A percentile compares a stretch with the other conserved stretches of the same genome.
These are phyloP conservation scores for Polypedilum vanderplanki DNA, from an alignment of 1,140 invertebrate genomes.

Conservation along the genomic window DNA sequence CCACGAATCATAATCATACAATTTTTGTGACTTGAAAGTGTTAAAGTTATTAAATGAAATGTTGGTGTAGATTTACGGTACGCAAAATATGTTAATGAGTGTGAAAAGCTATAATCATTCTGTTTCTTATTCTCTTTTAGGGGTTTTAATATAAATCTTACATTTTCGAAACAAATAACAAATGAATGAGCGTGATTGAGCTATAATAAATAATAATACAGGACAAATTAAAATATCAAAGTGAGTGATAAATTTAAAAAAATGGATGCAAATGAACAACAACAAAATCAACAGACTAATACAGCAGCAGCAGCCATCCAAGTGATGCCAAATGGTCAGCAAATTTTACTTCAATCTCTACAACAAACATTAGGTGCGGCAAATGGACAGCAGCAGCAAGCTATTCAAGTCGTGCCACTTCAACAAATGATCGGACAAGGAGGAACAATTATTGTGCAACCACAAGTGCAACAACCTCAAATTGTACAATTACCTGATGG, in stretches of 20 bases:
- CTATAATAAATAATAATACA: neutral
- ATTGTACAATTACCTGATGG: conserved; percentile 87
- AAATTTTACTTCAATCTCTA: conserved; percentile 44
- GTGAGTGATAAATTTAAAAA: neutral
- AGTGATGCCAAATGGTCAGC: conserved; percentile 45
- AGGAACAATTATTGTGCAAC: conserved; percentile 47
- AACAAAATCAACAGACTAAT: neutral
- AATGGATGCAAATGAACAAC: conserved; percentile 14
- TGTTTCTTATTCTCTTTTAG: neutral
- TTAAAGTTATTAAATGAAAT: neutral
- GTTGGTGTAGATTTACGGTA: neutral
- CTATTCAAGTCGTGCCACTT: conserved; percentile 57
- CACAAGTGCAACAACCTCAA: conserved; percentile 56
- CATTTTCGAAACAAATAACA: neutral
- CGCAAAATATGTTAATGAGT: neutral
- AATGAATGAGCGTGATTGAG: neutral
- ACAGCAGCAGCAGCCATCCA: conserved; percentile 33
- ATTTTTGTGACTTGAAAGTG: conserved; percentile 3
- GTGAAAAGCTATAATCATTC: conserved; percentile 2
- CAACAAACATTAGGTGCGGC: conserved; percentile 46
- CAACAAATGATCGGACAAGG: conserved; percentile 50
- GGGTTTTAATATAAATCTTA: neutral
- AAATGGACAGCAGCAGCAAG: conserved; percentile 48
- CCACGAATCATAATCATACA: neutral
- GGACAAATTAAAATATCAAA: neutral